These are phyloP conservation scores for Blastobasis adustella DNA, from an alignment of 2,888 invertebrate species.

Conservation along the genomic window DNA sequence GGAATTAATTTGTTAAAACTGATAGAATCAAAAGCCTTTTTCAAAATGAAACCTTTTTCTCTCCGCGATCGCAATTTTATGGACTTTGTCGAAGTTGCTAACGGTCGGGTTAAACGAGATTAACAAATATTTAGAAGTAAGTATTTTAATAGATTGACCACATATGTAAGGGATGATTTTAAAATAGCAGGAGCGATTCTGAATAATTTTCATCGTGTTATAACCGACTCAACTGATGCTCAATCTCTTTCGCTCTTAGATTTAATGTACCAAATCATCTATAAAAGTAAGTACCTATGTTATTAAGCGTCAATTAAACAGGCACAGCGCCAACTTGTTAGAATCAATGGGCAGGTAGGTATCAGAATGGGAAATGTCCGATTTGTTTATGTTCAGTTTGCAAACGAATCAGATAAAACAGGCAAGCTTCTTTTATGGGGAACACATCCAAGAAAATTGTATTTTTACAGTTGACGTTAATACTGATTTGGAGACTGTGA, in stretches of 20 bases:
- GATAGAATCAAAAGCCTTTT: slow-evolving; percentile 8
- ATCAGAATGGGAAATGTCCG: not conserved
- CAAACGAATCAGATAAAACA: slow-evolving; percentile 13
- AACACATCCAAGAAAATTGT: slow-evolving; percentile 9
- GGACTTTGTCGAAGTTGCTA: too few relatives aligned
- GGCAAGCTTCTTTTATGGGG: slow-evolving; percentile 13
- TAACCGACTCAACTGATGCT: slow-evolving; percentile 9
- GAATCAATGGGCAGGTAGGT: slow-evolving; percentile 5
- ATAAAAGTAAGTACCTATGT: slow-evolving; percentile 5
- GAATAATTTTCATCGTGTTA: slow-evolving; percentile 10
- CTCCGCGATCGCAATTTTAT: slow-evolving; percentile 8
- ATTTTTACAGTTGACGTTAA: slow-evolving; percentile 1
- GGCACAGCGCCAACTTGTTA: slow-evolving; percentile 8
- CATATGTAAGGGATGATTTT: slow-evolving; percentile 9
- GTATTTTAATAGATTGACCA: slow-evolving; percentile 12
- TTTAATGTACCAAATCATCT: slow-evolving; percentile 7
- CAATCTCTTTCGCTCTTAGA: slow-evolving; percentile 7
- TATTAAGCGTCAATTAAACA: slow-evolving; percentile 9
- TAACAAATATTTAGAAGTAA: slow-evolving; percentile 13
- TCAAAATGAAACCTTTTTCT: slow-evolving; percentile 10
- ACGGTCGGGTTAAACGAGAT: not conserved
- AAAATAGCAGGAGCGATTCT: slow-evolving; percentile 14
- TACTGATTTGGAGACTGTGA: too few relatives aligned
- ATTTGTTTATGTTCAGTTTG: slow-evolving; percentile 8
- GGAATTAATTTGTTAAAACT: slow-evolving; percentile 9